Evolutionary conservation across 2,113 vertebrate species (phyloP).

Genomic region (Ibidorhyncha struthersii): DNA sequence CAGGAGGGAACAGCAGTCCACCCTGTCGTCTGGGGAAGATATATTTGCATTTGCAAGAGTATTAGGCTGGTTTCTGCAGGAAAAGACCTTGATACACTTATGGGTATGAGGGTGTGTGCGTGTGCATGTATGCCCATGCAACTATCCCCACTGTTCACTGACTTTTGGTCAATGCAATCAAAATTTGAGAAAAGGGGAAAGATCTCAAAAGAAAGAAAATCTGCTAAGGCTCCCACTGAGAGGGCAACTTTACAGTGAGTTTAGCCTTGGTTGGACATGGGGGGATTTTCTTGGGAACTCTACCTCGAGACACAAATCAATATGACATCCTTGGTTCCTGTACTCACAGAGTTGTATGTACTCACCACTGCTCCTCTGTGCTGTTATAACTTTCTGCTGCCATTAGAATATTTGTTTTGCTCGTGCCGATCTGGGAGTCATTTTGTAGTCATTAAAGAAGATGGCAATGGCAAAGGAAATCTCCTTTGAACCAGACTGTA

Average conservation of each 20-base stretch:
- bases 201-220: neutral
- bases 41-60: neutral
- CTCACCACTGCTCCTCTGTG: neutral
- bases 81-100: neutral
- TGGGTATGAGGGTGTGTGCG: fast-evolving
- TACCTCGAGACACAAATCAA: neutral
- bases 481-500: neutral
- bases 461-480: neutral
- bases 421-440: neutral
- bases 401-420: neutral
- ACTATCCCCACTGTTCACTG: neutral
- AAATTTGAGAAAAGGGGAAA: neutral
- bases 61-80: neutral
- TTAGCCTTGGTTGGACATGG: neutral
- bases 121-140: fast-evolving
- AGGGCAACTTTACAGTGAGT: neutral
- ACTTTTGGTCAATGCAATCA: neutral
- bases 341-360: neutral
- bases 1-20: neutral
- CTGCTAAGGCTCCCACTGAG: neutral
- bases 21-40: neutral
- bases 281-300: neutral
- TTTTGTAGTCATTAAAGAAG: neutral
- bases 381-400: neutral
- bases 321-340: neutral